phyloP scores from a whole-genome alignment of 2,113 vertebrate species.

The Phalacrocorax carbo region DNA sequence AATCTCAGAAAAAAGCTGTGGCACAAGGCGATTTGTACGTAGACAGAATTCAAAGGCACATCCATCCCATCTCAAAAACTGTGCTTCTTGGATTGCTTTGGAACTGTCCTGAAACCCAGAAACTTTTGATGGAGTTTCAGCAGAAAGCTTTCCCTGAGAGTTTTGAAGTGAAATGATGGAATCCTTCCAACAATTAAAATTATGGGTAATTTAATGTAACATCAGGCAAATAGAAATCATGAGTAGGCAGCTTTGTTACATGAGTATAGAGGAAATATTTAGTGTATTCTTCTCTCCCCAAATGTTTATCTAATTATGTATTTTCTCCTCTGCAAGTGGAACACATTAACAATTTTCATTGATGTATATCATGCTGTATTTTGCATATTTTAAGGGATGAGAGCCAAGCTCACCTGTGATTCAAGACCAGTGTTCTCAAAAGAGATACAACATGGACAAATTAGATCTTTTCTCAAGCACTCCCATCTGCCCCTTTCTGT shows the following conservation, averaged over 20 bases:
- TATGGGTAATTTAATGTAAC: background rate
- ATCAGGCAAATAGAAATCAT: constrained; percentile 8
- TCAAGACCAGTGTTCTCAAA: background rate
- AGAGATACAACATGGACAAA: background rate
- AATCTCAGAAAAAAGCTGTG: background rate
- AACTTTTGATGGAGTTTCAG: background rate
- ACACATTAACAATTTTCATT: background rate
- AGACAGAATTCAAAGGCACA: background rate
- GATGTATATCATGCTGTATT: background rate
- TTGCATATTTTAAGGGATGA: background rate
- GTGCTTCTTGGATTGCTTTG: background rate
- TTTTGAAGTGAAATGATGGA: background rate
- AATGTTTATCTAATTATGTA: background rate
- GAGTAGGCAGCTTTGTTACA: background rate
- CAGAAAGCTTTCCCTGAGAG: background rate
- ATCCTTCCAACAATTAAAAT: background rate
- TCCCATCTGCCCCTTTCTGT: background rate
- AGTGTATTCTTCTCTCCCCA: background rate
- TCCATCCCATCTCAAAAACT: background rate
- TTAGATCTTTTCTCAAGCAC: background rate
- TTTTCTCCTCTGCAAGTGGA: background rate
- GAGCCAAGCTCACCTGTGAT: background rate
- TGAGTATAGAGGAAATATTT: background rate
- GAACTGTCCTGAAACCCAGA: background rate
- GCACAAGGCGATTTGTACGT: background rate